Evolutionary conservation across 2,113 vertebrate species (phyloP).

Genomic region (Ptilonorhynchus violaceus): DNA sequence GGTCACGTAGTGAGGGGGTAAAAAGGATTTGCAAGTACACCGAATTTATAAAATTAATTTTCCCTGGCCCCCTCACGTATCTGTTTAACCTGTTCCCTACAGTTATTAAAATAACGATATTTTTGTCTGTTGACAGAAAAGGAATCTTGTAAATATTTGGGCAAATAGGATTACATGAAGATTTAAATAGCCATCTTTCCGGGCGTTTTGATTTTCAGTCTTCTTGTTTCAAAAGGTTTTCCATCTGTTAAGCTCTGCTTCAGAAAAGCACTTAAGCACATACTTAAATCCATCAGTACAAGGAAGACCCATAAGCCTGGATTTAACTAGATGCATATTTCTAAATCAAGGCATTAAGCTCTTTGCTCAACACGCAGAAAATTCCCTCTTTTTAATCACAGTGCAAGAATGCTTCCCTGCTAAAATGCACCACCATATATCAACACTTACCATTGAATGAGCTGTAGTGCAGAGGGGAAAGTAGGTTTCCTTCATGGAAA

Average conservation of each 20-base stretch:
- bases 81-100: not conserved
- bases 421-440: not conserved
- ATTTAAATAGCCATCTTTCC: not conserved
- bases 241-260: conserved; percentile 25
- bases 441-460: not conserved
- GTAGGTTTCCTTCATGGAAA: not conserved
- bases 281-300: conserved; percentile 2
- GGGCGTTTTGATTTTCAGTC: not conserved
- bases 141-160: conserved; percentile 2
- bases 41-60: not conserved
- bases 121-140: not conserved
- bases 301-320: conserved; percentile 15
- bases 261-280: conserved; percentile 26
- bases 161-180: not conserved
- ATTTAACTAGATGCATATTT: conserved; percentile 30
- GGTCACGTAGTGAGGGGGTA: not conserved
- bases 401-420: not conserved
- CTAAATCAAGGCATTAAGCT: conserved; percentile 16
- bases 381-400: not conserved
- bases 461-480: not conserved
- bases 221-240: conserved; percentile 29
- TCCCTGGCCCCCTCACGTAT: not conserved
- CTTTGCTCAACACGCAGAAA: conserved; percentile 21
- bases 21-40: not conserved
- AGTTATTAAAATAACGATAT: not conserved